Base-by-base conservation (phyloP, 2,888 invertebrate genomes). In the Amphimallon solstitiale region DNA sequence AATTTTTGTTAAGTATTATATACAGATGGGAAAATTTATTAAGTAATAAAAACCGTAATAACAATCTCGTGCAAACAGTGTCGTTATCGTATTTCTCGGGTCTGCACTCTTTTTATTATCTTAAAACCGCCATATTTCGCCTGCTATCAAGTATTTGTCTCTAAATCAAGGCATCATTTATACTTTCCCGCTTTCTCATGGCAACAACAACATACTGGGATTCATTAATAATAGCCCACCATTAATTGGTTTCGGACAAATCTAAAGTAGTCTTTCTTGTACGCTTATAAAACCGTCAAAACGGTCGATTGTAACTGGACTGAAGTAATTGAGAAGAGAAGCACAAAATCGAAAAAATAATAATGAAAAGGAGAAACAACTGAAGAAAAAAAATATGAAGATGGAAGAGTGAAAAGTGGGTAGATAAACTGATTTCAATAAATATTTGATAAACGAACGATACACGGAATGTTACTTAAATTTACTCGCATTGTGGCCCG, bases 381-480 rank as follows among this genome's bases (percentile, higher is more conserved):
- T 38, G 54, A 23, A 40, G 23, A 7, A 52, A 17, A 17, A 54
- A 23, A 17, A 38, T 9, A n/a, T 21, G 6, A n/a, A 46, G 14
- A 46, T 21, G 12, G 40, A 23, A 17, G 40, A 48, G 37, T 43
- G 63, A 63, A 70, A 64, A 67, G 65, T 49, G 54, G 56, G 56
- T 77, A 65, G 80, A 80, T 80, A 81, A 80, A 77, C 74, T 78
- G 80, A 80, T 81, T 77, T 79, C 80, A 80, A 81, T 81, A 81
- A 81, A 81, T 80, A 80, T 80, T 79, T 80, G 81, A 81, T 81
- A 81, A 80, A 78, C 74, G 72, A 74, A 74, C 74, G 77, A 79
- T 80, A 81, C 81, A 81, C 76, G 80, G 79, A 81, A 81, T 75
- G 80, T 80, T 81, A 81, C 81, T 81, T 81, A 80, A 81, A 80